phyloP scores from a whole-genome alignment of 92 coral and sea anemone species.

The Epizoanthus scotinus region DNA sequence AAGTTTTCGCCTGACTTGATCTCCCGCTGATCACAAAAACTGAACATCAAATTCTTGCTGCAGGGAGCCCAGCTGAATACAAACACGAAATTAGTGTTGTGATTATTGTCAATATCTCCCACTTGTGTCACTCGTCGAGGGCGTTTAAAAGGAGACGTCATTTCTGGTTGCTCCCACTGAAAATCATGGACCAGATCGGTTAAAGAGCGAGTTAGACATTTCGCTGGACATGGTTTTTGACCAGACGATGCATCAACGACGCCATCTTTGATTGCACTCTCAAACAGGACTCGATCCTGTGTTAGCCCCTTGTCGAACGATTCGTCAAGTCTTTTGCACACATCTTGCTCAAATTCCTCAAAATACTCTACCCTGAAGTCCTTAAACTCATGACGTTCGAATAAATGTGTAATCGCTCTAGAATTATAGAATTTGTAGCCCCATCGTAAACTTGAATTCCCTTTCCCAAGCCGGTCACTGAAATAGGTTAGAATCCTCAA shows the following conservation, averaged over 20 bases:
- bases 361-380: slow-evolving; percentile 70
- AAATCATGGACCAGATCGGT: slow-evolving; percentile 90
- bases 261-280: slow-evolving; percentile 9
- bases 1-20: slow-evolving; percentile 51
- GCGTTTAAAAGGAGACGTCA: slow-evolving; percentile 75
- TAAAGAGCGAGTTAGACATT: slow-evolving; percentile 79
- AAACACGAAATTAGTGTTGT: slow-evolving; percentile 71
- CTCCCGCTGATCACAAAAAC: slow-evolving; percentile 51
- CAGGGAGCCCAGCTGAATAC: slow-evolving; percentile 75
- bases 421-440: slow-evolving; percentile 92
- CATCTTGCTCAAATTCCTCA: slow-evolving; percentile 79
- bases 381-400: slow-evolving; percentile 83
- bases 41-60: slow-evolving; percentile 52
- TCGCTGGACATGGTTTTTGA: slow-evolving; percentile 61
- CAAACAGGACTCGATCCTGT: slow-evolving; percentile 21
- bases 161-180: slow-evolving; percentile 84
- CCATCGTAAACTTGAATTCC: slow-evolving; percentile 68
- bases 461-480: slow-evolving; percentile 40
- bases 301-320: slow-evolving; percentile 42
- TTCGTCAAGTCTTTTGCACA: slow-evolving; percentile 58
- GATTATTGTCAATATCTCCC: slow-evolving; percentile 34
- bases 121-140: slow-evolving; percentile 50
- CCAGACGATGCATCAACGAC: slow-evolving; percentile 21
- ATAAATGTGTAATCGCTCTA: slow-evolving; percentile 65
- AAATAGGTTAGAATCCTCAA: slow-evolving; percentile 75